Evolutionary conservation across 2,888 invertebrate species (phyloP).

Genomic region (Sphaerophoria rueppellii): DNA sequence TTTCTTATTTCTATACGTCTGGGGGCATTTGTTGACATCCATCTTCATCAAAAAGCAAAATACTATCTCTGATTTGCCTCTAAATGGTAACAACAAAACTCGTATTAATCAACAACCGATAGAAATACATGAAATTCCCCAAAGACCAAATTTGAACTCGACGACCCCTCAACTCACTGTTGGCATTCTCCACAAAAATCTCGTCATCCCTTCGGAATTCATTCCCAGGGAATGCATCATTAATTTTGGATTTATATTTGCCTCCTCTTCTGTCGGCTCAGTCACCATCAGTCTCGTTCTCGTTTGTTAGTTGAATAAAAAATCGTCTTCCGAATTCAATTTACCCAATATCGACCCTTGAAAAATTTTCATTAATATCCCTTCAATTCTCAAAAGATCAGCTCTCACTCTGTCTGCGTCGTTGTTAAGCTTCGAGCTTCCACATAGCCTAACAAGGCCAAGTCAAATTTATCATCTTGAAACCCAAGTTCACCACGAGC

Average conservation of each 20-base stretch:
- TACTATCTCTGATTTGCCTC: conserved; percentile 8
- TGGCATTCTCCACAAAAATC: conserved; percentile 3
- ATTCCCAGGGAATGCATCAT: conserved; percentile 62
- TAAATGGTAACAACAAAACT: conserved; percentile 8
- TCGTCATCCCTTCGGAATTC: conserved; percentile 46
- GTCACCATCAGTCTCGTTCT: background rate
- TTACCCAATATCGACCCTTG: conserved; percentile 40
- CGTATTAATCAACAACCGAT: background rate
- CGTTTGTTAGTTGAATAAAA: conserved; percentile 56
- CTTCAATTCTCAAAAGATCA: conserved; percentile 58
- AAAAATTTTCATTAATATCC: conserved; percentile 58
- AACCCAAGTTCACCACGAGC: conserved; percentile 31
- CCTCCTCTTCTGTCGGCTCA: background rate
- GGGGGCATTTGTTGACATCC: background rate
- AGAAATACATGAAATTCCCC: background rate
- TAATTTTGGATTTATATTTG: conserved; percentile 66
- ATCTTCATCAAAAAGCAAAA: conserved; percentile 4
- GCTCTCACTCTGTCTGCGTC: background rate
- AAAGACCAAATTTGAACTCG: conserved; percentile 10
- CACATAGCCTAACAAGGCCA: conserved; percentile 34
- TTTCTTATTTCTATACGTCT: too few species aligned
- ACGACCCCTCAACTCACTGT: background rate
- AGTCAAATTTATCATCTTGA: conserved; percentile 36
- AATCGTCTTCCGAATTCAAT: conserved; percentile 65
- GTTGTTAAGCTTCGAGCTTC: background rate